phyloP scores from a whole-genome alignment of 2,888 invertebrate species.

The Drosophila peninsularis region DNA sequence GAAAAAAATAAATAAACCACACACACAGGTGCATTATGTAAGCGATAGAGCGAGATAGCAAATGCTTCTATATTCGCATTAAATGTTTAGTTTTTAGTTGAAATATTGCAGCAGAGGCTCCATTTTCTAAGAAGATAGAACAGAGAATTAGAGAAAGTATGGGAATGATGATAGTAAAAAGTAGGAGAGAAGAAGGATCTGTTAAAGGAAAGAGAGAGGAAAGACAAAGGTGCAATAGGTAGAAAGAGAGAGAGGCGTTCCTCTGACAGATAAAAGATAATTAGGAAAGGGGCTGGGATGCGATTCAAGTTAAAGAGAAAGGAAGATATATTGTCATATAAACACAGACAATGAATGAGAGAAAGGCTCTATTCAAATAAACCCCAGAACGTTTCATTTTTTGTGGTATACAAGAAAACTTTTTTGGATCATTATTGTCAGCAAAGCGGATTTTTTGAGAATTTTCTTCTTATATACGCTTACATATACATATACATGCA shows the following conservation, averaged over 20 bases:
- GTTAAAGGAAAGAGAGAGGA: neutral
- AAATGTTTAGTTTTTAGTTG: slow-evolving; percentile 41
- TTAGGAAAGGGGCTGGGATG: neutral
- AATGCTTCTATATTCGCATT: slow-evolving; percentile 21
- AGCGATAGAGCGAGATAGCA: slow-evolving; percentile 14
- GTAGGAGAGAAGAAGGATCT: neutral
- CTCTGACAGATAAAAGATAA: neutral
- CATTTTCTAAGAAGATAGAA: neutral
- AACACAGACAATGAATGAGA: neutral
- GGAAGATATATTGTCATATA: neutral
- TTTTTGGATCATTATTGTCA: slow-evolving; percentile 62
- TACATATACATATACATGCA: slow-evolving; percentile 7
- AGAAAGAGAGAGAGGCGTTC: neutral
- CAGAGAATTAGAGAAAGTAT: neutral
- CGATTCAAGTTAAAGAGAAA: neutral
- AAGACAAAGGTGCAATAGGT: no score
- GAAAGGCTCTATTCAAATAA: neutral
- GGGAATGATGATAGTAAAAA: no score
- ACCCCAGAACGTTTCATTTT: slow-evolving; percentile 27
- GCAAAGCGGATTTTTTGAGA: slow-evolving; percentile 59
- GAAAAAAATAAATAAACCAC: slow-evolving; percentile 1
- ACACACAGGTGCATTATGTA: slow-evolving; percentile 64
- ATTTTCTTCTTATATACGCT: slow-evolving; percentile 32
- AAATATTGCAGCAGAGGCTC: slow-evolving; percentile 13
- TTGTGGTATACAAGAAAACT: slow-evolving; percentile 33